Conservation (phyloP, 2,113 vertebrate genomes). For the Phasianus colchicus region DNA sequence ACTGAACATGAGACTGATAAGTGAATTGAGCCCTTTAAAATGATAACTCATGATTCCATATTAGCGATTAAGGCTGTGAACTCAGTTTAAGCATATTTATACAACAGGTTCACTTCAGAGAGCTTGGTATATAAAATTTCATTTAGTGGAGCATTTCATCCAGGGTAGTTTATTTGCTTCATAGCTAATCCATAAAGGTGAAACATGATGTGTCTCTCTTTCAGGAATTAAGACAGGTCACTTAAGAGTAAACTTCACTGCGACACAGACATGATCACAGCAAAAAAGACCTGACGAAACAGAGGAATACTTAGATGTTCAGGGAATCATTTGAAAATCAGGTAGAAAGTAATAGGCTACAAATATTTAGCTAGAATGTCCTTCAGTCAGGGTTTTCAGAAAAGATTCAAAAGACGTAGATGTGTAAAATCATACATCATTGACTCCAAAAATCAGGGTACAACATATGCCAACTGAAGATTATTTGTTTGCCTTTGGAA, state of each 20-base stretch:
- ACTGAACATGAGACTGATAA: background rate
- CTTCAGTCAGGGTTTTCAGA: background rate
- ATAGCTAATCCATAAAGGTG: background rate
- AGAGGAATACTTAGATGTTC: background rate
- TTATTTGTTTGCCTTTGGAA: background rate
- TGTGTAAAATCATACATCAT: background rate
- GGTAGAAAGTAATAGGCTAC: background rate
- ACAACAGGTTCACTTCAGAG: background rate
- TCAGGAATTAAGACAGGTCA: background rate
- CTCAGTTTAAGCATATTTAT: background rate
- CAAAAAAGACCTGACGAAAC: background rate
- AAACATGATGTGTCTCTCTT: background rate
- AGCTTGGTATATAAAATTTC: background rate
- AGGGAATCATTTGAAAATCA: background rate
- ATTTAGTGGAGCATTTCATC: background rate
- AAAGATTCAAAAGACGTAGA: background rate
- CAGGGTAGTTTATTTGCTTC: background rate
- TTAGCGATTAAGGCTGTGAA: background rate
- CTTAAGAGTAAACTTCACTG: background rate
- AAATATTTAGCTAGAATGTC: background rate
- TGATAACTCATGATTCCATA: background rate
- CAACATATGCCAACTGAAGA: background rate
- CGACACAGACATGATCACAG: background rate
- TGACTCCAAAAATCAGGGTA: background rate
- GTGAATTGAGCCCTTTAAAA: background rate